phyloP scores from a whole-genome alignment of 1,140 invertebrate genomes.

The Cydia splendana region DNA sequence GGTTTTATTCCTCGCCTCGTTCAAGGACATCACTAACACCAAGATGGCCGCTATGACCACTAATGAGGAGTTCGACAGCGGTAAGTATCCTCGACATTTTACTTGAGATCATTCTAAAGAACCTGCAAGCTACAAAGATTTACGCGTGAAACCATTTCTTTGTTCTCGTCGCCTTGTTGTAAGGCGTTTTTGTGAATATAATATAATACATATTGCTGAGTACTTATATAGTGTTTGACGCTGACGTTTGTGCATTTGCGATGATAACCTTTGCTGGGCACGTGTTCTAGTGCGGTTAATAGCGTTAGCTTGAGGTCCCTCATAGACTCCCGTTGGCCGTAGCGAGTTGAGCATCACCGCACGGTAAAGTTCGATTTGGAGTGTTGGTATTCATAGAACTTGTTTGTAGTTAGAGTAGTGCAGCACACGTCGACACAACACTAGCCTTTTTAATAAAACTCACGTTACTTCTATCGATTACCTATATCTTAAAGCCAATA shows the following conservation, averaged over 20 bases:
- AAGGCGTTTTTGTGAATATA: conserved; percentile 33
- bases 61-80: conserved; percentile 90
- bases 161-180: conserved; percentile 41
- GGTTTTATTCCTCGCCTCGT: conserved; percentile 96
- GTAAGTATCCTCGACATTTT: conserved; percentile 80
- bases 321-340: conserved; percentile 65
- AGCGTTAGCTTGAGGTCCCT: conserved; percentile 64
- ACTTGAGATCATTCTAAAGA: conserved; percentile 44
- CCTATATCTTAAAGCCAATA: background rate
- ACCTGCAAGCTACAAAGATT: conserved; percentile 41
- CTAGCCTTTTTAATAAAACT: conserved; percentile 2
- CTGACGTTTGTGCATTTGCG: conserved; percentile 48
- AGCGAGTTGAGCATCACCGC: conserved; percentile 68
- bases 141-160: conserved; percentile 34
- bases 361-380: conserved; percentile 67
- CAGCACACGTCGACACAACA: background rate
- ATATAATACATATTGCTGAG: conserved; percentile 26
- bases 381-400: conserved; percentile 48
- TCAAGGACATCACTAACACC: conserved; percentile 97
- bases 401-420: conserved; percentile 48
- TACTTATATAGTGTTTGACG: conserved; percentile 42
- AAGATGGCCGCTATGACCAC: conserved; percentile 90
- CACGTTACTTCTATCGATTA: background rate
- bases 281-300: conserved; percentile 63
- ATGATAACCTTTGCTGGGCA: conserved; percentile 63